Evolutionary conservation across 2,797 vertebrate genomes (phyloP).

Genomic region (Acropternis orthonyx): DNA sequence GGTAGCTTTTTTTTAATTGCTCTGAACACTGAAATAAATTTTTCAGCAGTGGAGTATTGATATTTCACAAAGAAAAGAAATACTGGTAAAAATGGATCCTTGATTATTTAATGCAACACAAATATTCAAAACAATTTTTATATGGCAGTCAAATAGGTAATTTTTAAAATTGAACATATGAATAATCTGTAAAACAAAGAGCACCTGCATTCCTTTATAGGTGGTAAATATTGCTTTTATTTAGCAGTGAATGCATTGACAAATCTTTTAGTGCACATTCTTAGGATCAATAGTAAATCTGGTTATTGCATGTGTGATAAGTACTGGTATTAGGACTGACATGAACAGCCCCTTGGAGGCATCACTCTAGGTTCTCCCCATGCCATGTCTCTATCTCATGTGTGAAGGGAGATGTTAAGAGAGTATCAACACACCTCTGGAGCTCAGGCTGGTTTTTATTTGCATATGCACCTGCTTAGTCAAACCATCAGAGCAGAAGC

Average conservation of each 20-base stretch:
- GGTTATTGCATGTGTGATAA: not conserved
- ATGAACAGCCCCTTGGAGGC: not conserved
- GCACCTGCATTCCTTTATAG: not conserved
- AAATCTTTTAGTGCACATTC: slow-evolving; percentile 4
- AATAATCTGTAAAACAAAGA: not conserved
- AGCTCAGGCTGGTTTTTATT: not conserved
- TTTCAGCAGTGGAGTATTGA: not conserved
- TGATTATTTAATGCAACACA: not conserved
- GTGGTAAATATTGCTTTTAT: not conserved
- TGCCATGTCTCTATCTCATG: not conserved
- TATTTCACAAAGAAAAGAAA: not conserved
- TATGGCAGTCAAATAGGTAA: not conserved
- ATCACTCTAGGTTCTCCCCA: not conserved
- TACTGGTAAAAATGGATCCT: not conserved
- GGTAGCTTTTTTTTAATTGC: not conserved
- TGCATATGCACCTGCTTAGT: not conserved
- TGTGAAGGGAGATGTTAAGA: not conserved
- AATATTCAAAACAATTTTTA: not conserved
- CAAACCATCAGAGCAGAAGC: not conserved
- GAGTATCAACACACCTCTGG: not conserved
- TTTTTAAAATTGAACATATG: not conserved
- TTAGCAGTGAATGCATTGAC: not conserved
- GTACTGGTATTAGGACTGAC: not conserved
- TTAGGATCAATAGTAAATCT: slow-evolving; percentile 4
- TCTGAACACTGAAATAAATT: not conserved